Evolutionary conservation across 1,140 invertebrate species (phyloP), one percentile per base, ranked within the genome.

Genomic region (Eupeodes corollae): DNA sequence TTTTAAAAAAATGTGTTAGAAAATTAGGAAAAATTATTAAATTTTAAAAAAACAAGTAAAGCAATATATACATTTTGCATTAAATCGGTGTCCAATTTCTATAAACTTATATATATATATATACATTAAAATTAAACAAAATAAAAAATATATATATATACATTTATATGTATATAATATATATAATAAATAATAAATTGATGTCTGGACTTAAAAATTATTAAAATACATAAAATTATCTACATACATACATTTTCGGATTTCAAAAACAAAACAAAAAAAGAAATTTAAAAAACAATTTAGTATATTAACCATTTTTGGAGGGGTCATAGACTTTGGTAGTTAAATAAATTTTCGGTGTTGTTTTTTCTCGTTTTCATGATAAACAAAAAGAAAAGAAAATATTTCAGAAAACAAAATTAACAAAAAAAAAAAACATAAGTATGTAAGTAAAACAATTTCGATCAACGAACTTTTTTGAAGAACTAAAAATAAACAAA

Each of bases 391-490:
- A 6, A 6, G 5, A 18, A 42, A 42, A 42, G 13, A 5, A 26
- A 15, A 42, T 21, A 42, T 13, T 18, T 30, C 6, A 13, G 8
- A 31, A 37, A 48, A 19, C 35, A 33, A 31, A 37, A 46, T 9
- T 33, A 31, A 40, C n/a, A 44, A 51, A 51, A 48, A 33, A 18
- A 45, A 31, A 18, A 44, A 51, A 52, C 55, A 52, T 33, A 42
- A 51, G 48, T 53, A 52, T 48, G 35, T 44, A 49, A 51, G 59
- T 56, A 47, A 61, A 59, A 61, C 57, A 63, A 63, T 56, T 52
- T 26, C 21, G 46, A 61, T 61, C 61, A 63, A 63, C 61, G 61
- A 63, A 63, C 58, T 51, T 63, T 63, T 63, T 63, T 57, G 61
- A 58, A 26, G 21, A 26, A 26, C 8, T 63, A 63, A 59, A 57